Conservation (phyloP, 2,113 vertebrate genomes). For the Zosterops pallidus region DNA sequence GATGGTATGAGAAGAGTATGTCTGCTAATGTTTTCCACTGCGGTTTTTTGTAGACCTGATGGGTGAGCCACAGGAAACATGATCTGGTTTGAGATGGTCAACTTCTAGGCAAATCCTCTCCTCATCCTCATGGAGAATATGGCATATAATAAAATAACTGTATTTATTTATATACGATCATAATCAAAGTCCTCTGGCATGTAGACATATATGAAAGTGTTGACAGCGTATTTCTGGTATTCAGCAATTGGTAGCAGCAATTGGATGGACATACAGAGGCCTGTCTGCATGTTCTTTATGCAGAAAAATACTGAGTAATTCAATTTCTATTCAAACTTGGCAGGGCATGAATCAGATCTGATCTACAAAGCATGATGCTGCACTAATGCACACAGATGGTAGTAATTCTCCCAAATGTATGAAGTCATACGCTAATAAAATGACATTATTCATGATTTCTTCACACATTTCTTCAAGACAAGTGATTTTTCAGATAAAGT, state of each 20-base stretch:
- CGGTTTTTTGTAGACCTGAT: neutral
- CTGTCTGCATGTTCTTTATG: neutral
- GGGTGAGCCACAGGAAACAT: neutral
- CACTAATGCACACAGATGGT: conserved; percentile 12
- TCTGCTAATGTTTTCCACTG: neutral
- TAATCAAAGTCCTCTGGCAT: neutral
- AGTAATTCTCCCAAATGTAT: neutral
- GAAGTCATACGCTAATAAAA: conserved; percentile 27
- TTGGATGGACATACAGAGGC: neutral
- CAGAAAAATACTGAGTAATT: neutral
- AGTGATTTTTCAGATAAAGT: neutral
- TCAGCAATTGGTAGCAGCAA: neutral
- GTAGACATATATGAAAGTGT: neutral
- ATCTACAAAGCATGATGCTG: neutral
- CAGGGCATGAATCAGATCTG: neutral
- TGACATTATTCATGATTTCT: conserved; percentile 8
- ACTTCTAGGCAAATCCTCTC: neutral
- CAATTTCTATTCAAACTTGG: neutral
- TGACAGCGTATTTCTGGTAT: neutral
- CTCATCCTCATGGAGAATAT: neutral
- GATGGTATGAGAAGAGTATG: neutral
- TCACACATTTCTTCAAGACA: neutral
- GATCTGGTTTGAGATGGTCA: neutral
- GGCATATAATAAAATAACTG: neutral
- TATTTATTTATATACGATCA: neutral